phyloP scores from a whole-genome alignment of 2,797 vertebrate genomes.

The Catharus ustulatus region DNA sequence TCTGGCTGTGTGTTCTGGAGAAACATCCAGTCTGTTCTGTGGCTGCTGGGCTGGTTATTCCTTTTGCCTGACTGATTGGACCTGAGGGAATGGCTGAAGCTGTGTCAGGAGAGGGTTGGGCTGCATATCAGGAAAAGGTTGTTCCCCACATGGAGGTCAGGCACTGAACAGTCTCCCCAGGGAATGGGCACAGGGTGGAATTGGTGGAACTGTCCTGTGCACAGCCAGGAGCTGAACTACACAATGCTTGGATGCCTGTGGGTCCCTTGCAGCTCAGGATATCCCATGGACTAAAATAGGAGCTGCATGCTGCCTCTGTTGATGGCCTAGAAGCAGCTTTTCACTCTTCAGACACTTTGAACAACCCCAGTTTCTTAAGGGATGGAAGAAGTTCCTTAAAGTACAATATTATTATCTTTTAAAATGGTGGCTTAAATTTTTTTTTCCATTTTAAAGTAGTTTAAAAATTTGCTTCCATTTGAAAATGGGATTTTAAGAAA shows the following conservation, averaged over 20 bases:
- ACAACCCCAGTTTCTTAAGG: not conserved
- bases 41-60: not conserved
- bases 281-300: not conserved
- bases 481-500: not conserved
- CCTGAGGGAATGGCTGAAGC: not conserved
- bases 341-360: not conserved
- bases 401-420: rapidly evolving
- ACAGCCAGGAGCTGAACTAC: not conserved
- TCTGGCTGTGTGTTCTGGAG: not conserved
- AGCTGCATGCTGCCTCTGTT: rapidly evolving
- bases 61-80: not conserved
- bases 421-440: not conserved
- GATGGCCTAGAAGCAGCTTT: not conserved
- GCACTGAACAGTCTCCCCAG: not conserved
- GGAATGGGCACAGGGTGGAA: not conserved
- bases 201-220: not conserved
- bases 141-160: not conserved
- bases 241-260: not conserved
- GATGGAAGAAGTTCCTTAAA: not conserved
- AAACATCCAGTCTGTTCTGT: not conserved
- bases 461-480: rapidly evolving
- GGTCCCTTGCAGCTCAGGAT: not conserved
- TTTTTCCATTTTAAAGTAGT: not conserved
- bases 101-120: not conserved
- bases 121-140: not conserved